phyloP scores from a whole-genome alignment of 1,140 invertebrate genomes.

The Elysia chlorotica region DNA sequence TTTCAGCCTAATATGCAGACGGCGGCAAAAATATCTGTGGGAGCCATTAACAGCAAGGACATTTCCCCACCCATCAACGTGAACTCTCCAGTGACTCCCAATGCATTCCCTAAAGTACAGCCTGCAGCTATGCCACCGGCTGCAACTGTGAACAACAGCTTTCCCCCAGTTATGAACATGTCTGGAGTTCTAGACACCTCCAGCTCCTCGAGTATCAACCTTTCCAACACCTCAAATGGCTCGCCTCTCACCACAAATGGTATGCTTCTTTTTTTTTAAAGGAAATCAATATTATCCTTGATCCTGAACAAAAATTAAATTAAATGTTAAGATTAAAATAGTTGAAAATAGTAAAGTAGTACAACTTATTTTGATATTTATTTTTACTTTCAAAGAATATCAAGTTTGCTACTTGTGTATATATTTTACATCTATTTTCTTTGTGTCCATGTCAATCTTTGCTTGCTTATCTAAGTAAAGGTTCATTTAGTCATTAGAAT shows the following conservation, averaged over 20 bases:
- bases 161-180: neutral
- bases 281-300: too few relatives aligned
- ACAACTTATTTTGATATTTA: too few relatives aligned
- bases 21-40: neutral
- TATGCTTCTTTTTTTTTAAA: too few relatives aligned
- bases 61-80: slow-evolving; percentile 15
- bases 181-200: neutral
- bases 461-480: too few relatives aligned
- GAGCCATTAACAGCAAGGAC: slow-evolving; percentile 6
- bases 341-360: too few relatives aligned
- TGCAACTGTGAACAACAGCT: neutral
- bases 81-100: slow-evolving; percentile 15
- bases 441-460: too few relatives aligned
- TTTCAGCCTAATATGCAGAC: neutral
- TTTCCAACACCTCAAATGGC: neutral
- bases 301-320: too few relatives aligned
- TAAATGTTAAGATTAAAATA: too few relatives aligned
- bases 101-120: slow-evolving; percentile 23
- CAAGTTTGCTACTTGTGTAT: too few relatives aligned
- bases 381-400: too few relatives aligned
- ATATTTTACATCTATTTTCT: too few relatives aligned
- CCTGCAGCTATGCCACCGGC: neutral
- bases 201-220: slow-evolving; percentile 3
- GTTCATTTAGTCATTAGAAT: too few relatives aligned
- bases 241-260: slow-evolving; percentile 1